Evolutionary conservation across 2,113 vertebrate genomes (phyloP), one percentile per base, ranked within the genome.

Genomic region (Datnioides undecimradiatus): DNA sequence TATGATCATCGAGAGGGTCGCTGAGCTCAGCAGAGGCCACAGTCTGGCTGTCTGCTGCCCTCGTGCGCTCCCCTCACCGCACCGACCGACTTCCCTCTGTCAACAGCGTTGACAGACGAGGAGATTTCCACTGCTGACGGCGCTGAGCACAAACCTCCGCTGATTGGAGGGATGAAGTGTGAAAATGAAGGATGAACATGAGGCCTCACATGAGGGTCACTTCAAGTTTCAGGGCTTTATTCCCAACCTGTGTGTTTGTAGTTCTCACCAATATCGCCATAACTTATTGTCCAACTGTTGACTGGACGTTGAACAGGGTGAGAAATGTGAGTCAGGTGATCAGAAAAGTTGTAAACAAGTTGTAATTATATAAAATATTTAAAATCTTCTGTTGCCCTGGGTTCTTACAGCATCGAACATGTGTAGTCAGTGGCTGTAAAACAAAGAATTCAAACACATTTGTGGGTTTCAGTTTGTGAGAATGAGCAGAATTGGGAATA

Each of bases 1-100:
- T 75, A 43, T 62, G 73, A 76, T 59, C 73, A 43, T 10, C 10
- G 69, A 65, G 67, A 58, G 54, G 79, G 72, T 62, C 57, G 51
- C 79, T 72, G 81, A 84, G 72, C 80, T 77, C 62, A 59, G 83
- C 80, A 52, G 77, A 86, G 76, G 70, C 84, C 73, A 21, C 67
- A 16, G 73, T 75, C 78, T 43, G 49, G 80, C 80, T 75, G 89
- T 90, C 80, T 90, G 73, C 80, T 91, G 89, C 90, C 90, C 88
- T 88, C 87, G 17, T 85, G 84, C 78, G 86, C 82, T 77, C 19
- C 60, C 19, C 77, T 60, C 66, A 16, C 75, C 48, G 41, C 67
- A 73, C 25, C 5, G 48, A 81, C 48, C 23, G 34, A 79, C 77
- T 63, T 84, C 78, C 80, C 27, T 57, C 66, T 34, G 62, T 84